Evolutionary conservation across 2,113 vertebrate species (phyloP), one percentile per base, ranked within the genome.

Genomic region (Martes martes): DNA sequence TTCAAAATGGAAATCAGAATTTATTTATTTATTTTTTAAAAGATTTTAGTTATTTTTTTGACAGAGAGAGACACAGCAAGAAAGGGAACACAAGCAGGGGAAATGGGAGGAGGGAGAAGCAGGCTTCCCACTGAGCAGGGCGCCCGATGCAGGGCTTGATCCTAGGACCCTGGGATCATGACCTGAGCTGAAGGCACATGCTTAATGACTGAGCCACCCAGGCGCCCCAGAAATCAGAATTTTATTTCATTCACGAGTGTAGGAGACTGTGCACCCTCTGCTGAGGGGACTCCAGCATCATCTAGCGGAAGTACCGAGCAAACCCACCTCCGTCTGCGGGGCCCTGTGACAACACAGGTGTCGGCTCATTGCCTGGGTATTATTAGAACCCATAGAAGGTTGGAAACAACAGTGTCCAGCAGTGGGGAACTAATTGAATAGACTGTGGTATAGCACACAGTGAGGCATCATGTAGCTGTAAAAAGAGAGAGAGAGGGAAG

Each of bases 1-100:
- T 96, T 65, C 31, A 78, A 63, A 83, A 33, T 59, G 21, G 42
- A 91, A 95, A 33, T 78, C 52, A 55, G 88, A 85, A 81, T 24
- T 47, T 57, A 33, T 42, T 79, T 83, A 26, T 61, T 59, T 57
- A 57, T 57, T 24, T 59, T 59, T 26, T 11, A 0, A 26, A 61
- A 61, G 59, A 26, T 4, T 61, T 61, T 61, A 61, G 9, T 61
- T 59, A 59, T 59, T 59, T 59, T 24, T 59, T 59, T 59, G 57
- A 24, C 21, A 59, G 57, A 24, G 55, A 18, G 52, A 18, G 52
- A 55, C 9, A 55, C 16, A 55, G 16, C 52, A 5, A 55, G 21
- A 24, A 23, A 59, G 21, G 23, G 57, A 59, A 59, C 57, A 59
- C 21, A 59, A 59, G 57, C 23, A 24, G 57, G 57, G 57, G 21